Evolutionary conservation across 2,113 vertebrate genomes (phyloP).

Genomic region (Apodemus sylvaticus): DNA sequence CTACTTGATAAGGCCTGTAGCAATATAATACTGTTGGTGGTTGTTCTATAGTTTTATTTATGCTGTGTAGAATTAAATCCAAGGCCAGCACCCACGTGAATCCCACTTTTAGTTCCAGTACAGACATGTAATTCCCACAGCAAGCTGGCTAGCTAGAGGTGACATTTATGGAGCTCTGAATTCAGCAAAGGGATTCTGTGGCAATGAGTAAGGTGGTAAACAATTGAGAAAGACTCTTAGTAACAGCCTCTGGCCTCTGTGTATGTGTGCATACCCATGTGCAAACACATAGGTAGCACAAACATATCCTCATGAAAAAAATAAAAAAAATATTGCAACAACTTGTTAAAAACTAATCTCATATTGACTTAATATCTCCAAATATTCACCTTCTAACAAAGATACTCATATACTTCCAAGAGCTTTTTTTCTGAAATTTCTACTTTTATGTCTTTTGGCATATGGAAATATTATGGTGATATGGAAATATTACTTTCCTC

Average conservation of each 20-base stretch:
- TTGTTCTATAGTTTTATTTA: not conserved
- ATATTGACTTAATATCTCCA: constrained; percentile 32
- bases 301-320: not conserved
- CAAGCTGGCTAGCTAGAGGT: not conserved
- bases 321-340: not conserved
- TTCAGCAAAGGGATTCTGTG: not conserved
- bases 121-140: not conserved
- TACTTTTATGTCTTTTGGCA: constrained; percentile 1
- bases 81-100: not conserved
- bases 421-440: constrained; percentile 7
- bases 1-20: not conserved
- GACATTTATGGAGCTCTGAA: not conserved
- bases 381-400: not conserved
- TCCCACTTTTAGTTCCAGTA: no score
- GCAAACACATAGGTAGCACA: not conserved
- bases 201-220: not conserved
- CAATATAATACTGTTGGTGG: not conserved
- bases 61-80: not conserved
- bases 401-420: constrained; percentile 34
- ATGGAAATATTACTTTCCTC: constrained; percentile 40
- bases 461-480: constrained; percentile 26
- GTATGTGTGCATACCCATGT: not conserved
- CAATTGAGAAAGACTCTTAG: no score
- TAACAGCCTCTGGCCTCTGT: not conserved
- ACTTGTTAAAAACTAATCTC: constrained; percentile 38